phyloP scores from a whole-genome alignment of 2,797 vertebrate genomes.

The Sebastes aleutianus region DNA sequence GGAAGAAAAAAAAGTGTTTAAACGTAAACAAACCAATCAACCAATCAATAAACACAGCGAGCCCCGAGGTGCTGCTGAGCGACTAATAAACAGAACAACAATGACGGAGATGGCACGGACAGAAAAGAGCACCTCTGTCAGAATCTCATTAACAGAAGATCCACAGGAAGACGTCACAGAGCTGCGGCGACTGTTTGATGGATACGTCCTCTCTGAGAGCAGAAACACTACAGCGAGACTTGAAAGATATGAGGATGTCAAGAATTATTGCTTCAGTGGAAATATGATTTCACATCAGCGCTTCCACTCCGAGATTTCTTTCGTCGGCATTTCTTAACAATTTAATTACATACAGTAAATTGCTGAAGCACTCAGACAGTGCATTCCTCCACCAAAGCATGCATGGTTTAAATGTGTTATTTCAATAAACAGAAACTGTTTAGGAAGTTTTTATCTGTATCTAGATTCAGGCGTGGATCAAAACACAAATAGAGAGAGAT shows the following conservation, averaged over 20 bases:
- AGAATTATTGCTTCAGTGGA: neutral
- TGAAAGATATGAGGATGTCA: neutral
- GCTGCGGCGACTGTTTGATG: slow-evolving; percentile 25
- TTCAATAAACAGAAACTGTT: neutral
- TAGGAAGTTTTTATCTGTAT: neutral
- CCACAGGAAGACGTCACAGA: slow-evolving; percentile 20
- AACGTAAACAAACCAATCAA: slow-evolving; percentile 70
- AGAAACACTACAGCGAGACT: neutral
- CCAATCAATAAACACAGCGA: slow-evolving; percentile 63
- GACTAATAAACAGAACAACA: slow-evolving; percentile 52
- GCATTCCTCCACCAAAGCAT: neutral
- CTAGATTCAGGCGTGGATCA: neutral
- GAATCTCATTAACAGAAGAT: slow-evolving; percentile 30
- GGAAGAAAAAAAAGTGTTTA: slow-evolving; percentile 33
- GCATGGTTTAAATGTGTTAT: neutral
- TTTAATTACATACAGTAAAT: neutral
- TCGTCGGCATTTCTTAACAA: neutral
- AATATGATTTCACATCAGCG: neutral
- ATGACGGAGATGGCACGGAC: neutral
- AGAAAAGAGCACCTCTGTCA: slow-evolving; percentile 36
- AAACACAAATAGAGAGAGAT: neutral
- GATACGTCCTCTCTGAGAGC: neutral
- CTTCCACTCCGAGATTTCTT: neutral
- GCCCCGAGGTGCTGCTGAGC: slow-evolving; percentile 37
- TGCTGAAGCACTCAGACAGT: neutral